phyloP scores from a whole-genome alignment of 2,113 vertebrate genomes.

The Lophotis ruficrista region DNA sequence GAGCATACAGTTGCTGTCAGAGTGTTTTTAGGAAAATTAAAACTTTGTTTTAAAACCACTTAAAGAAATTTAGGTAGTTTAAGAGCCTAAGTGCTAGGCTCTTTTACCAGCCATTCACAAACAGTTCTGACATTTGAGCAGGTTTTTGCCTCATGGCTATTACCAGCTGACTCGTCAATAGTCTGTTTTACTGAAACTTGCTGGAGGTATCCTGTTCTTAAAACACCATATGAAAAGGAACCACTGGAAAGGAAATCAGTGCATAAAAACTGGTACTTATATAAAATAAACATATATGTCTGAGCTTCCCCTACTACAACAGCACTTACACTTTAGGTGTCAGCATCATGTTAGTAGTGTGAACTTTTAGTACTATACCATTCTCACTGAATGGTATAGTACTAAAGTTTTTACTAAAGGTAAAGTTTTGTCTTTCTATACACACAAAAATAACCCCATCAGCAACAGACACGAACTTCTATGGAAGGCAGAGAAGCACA shows the following conservation, averaged over 20 bases:
- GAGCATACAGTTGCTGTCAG: background rate
- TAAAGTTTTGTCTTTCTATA: background rate
- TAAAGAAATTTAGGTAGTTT: background rate
- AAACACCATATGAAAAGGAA: background rate
- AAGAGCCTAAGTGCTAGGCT: background rate
- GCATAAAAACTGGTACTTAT: background rate
- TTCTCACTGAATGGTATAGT: background rate
- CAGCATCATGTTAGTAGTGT: background rate
- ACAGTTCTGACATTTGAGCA: background rate
- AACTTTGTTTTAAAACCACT: background rate
- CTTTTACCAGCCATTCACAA: background rate
- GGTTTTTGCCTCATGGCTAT: background rate
- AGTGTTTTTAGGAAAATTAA: background rate
- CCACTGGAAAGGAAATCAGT: background rate
- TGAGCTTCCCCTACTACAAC: background rate
- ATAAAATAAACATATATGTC: background rate
- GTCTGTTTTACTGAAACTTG: background rate
- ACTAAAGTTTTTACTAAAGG: no score
- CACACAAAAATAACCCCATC: background rate
- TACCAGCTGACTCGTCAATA: background rate
- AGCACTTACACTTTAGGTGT: background rate
- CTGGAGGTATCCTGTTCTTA: background rate
- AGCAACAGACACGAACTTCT: background rate
- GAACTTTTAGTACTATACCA: background rate
- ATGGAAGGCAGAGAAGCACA: background rate